Conservation (phyloP, 2,888 invertebrate species). For the Drosophila melanocephala region DNA sequence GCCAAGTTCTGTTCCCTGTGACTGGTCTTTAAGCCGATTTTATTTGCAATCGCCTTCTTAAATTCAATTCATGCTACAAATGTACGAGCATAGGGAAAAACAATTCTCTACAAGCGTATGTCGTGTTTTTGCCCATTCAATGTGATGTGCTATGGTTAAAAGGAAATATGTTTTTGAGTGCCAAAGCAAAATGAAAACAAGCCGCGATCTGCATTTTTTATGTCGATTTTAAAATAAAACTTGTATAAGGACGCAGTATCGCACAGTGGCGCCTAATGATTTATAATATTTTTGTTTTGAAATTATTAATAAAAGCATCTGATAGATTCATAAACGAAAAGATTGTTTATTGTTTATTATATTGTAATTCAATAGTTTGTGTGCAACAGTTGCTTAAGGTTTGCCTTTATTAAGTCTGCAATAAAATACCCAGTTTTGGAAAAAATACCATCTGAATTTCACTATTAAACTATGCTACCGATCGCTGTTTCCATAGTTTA, state of each 20-base stretch:
- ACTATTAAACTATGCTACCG: background rate
- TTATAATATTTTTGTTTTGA: background rate
- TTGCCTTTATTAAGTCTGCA: background rate
- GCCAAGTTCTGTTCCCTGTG: constrained; percentile 36
- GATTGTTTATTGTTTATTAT: no score
- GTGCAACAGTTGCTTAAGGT: background rate
- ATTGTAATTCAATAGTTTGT: background rate
- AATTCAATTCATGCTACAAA: constrained; percentile 14
- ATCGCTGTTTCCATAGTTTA: background rate
- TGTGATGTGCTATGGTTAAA: no score
- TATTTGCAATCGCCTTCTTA: constrained; percentile 7
- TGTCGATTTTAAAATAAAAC: background rate
- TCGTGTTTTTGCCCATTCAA: background rate
- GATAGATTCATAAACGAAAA: background rate
- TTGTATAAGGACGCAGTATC: background rate
- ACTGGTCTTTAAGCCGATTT: constrained; percentile 39
- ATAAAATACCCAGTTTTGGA: background rate
- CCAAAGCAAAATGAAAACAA: background rate
- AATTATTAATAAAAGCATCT: background rate
- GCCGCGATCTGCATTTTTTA: background rate
- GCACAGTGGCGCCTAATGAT: background rate
- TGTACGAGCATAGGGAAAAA: constrained; percentile 7
- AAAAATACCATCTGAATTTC: background rate
- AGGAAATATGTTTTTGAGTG: background rate
- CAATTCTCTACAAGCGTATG: background rate